These are phyloP conservation scores for Trichonephila clavipes DNA, from an alignment of 1,140 invertebrate genomes.

Conservation along the genomic window DNA sequence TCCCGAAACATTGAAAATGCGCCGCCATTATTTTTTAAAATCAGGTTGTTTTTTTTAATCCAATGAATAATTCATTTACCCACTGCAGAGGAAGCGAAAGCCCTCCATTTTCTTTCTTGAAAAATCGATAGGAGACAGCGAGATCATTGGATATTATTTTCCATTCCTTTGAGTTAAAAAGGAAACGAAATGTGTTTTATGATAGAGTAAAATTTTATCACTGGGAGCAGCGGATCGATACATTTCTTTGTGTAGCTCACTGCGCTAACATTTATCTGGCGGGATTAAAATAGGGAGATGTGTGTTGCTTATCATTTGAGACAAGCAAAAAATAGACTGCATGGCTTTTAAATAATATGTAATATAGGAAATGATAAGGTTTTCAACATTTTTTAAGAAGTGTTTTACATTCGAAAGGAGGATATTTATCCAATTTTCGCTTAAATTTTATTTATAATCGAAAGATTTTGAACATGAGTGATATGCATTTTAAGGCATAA, in stretches of 20 bases:
- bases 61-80: constrained; percentile 27
- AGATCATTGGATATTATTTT: constrained; percentile 53
- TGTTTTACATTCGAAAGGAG: too few species aligned
- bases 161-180: constrained; percentile 30
- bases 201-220: constrained; percentile 53
- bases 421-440: too few species aligned
- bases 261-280: not conserved
- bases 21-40: not conserved
- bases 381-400: too few species aligned
- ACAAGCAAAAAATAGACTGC: too few species aligned
- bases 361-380: too few species aligned
- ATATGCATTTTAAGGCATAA: too few species aligned
- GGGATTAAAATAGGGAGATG: too few species aligned
- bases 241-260: not conserved
- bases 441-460: too few species aligned
- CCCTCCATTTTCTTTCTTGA: not conserved
- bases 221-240: constrained; percentile 16
- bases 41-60: not conserved
- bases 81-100: not conserved
- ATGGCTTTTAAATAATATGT: too few species aligned
- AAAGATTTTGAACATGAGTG: too few species aligned
- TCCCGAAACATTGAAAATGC: not conserved
- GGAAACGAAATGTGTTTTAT: constrained; percentile 34
- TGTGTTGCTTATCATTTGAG: too few species aligned
- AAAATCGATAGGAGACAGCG: constrained; percentile 37